Conservation (phyloP, 2,797 vertebrate genomes). For the Semaprochilodus insignis region DNA sequence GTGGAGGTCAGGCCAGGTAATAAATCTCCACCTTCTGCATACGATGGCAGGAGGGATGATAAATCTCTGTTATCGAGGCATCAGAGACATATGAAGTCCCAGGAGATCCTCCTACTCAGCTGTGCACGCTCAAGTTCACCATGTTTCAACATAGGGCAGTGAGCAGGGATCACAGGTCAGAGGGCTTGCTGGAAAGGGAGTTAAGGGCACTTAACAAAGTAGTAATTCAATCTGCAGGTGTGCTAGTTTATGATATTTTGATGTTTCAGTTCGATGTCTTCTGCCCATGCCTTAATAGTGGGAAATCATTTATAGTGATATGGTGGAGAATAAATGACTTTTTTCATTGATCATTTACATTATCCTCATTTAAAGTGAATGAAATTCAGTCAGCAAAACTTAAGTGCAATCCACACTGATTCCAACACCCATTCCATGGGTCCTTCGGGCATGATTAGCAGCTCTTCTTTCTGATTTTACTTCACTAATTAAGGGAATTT, state of each 20-base stretch:
- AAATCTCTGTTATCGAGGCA: constrained; percentile 57
- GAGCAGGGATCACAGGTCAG: constrained; percentile 48
- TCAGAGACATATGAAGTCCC: constrained; percentile 58
- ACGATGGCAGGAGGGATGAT: constrained; percentile 28
- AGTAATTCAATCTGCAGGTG: constrained; percentile 17
- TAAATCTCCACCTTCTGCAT: constrained; percentile 34
- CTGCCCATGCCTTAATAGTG: too few relatives aligned
- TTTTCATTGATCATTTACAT: not conserved
- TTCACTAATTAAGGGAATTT: too few relatives aligned
- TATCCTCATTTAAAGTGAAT: not conserved
- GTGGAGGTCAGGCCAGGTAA: constrained; percentile 14
- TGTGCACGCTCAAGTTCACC: constrained; percentile 42
- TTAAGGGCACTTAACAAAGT: constrained; percentile 21
- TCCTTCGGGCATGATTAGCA: too few relatives aligned
- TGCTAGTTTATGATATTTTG: not conserved
- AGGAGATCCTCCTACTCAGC: constrained; percentile 37
- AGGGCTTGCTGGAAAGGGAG: constrained; percentile 34
- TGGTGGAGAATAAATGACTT: not conserved
- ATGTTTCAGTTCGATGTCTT: not conserved
- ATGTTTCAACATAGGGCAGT: constrained; percentile 43
- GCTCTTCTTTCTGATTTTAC: too few relatives aligned
- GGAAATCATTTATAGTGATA: not conserved
- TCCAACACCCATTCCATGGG: too few relatives aligned
- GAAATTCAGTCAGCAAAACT: not conserved
- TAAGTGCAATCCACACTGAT: not conserved